phyloP scores from a whole-genome alignment of 2,113 vertebrate species.

The Stictonetta naevosa region DNA sequence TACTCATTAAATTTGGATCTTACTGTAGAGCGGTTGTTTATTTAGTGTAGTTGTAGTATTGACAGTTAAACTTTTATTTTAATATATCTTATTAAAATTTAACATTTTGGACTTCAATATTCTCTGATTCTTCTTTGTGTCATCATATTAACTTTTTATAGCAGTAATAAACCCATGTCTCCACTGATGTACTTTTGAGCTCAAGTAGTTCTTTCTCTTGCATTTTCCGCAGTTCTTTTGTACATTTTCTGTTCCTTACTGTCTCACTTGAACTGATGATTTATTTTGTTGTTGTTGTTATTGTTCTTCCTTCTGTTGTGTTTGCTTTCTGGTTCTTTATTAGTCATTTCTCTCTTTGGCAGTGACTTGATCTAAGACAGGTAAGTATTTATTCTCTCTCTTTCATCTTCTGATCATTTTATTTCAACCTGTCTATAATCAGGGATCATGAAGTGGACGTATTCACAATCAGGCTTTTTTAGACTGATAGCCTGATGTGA shows the following conservation, averaged over 20 bases:
- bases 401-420: background rate
- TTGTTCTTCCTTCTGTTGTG: background rate
- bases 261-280: no score
- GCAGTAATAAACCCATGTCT: background rate
- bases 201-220: background rate
- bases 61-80: background rate
- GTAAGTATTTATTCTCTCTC: background rate
- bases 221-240: background rate
- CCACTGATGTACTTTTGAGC: background rate
- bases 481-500: background rate
- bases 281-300: background rate
- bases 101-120: background rate
- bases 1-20: background rate
- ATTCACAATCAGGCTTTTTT: background rate
- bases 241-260: background rate
- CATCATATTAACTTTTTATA: background rate
- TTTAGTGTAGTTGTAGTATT: background rate
- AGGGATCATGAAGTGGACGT: background rate
- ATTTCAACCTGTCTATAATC: background rate
- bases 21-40: fast-evolving
- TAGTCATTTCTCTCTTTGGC: background rate
- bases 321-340: background rate
- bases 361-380: background rate
- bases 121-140: background rate
- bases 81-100: background rate